Base-by-base conservation (phyloP, 2,888 invertebrate species). In the Phania funesta region DNA sequence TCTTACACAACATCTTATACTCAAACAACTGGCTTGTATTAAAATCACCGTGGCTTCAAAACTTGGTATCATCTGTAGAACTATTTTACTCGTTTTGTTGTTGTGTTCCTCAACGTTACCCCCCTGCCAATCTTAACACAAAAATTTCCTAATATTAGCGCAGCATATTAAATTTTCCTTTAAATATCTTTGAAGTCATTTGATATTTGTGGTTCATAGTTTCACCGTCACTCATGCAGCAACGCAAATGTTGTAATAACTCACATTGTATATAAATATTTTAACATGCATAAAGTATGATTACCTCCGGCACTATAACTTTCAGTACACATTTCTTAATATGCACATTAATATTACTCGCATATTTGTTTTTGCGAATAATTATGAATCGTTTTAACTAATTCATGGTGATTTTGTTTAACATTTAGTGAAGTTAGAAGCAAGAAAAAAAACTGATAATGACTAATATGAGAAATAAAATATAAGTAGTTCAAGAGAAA, bases 291-390 rank as follows among this genome's bases (percentile, higher is more conserved):
- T 13, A 38, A 48, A 75, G 5, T 18, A 11, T 76, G 60, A 76
- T 76, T 60, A 68, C 67, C 54, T 32, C 50, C 60, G 67, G 67
- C 76, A 68, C 32, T 60, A 16, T 26, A 64, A n/a, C 9, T 56
- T 75, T 67, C 35, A 48, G 13, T 24, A 52, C 26, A 58, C 58
- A 67, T 58, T 50, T 67, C 35, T 16, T 20, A 58, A 44, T 29
- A 20, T 48, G 16, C 20, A 35, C 32, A 46, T n/a, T 38, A 24
- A 20, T 29, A 16, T 26, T 48, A 18, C 20, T 65, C 20, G 22
- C 20, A 64, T 32, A 16, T 22, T 62, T 32, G 5, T 56, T 50
- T 68, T 76, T 50, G 44, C 24, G 29, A 38, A 50, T 58, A 44
- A 74, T 65, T 56, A 58, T 38, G n/a, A 29, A 60, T 16, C 18